Evolutionary conservation across 2,888 invertebrate species (phyloP), one percentile per base, ranked within the genome.

Genomic region (Parnassius glacialis): DNA sequence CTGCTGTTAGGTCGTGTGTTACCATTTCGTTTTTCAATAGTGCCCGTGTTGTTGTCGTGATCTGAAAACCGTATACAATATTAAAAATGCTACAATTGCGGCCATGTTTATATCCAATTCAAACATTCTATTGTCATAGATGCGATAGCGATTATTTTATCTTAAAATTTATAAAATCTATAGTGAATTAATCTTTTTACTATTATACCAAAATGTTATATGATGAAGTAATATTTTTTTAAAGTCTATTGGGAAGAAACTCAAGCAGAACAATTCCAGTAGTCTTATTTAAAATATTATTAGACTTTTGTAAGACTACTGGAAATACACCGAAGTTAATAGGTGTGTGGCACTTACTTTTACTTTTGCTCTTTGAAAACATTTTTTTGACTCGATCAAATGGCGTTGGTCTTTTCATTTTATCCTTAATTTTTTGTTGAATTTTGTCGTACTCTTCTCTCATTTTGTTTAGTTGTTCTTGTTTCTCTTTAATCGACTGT

Each of bases 401-500:
- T 0, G 96, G 96, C 0, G 96, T 96, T 0, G 95, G 94, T 51
- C 96, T 93, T 74, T 95, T 96, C 86, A 95, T 92, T 41, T 94
- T 93, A 1, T 94, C 94, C 76, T 95, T 96, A 75, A 97, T 93
- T 70, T 94, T 94, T 57, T 94, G 94, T 73, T 97, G 96, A 69
- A 97, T 95, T 75, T 95, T 94, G 67, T 97, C 96, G 72, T 97
- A 97, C 72, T 96, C 95, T 41, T 94, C 93, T 52, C 97, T 90
- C 94, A 97, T 95, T 72, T 95, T 94, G 65, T 94, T 94, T 62
- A 97, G 87, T 74, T 97, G 96, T 59, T 96, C 95, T 79, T 96
- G 95, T 76, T 97, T 97, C 70, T 97, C 97, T 74, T 95, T 95
- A 71, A 96, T 93, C 2, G 96, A 97, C 74, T 95, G 96, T 73